A percentile compares a stretch with the other conserved stretches of the same genome.
Conservation (phyloP, 2,113 vertebrate genomes). For the Oryzias melastigma region DNA sequence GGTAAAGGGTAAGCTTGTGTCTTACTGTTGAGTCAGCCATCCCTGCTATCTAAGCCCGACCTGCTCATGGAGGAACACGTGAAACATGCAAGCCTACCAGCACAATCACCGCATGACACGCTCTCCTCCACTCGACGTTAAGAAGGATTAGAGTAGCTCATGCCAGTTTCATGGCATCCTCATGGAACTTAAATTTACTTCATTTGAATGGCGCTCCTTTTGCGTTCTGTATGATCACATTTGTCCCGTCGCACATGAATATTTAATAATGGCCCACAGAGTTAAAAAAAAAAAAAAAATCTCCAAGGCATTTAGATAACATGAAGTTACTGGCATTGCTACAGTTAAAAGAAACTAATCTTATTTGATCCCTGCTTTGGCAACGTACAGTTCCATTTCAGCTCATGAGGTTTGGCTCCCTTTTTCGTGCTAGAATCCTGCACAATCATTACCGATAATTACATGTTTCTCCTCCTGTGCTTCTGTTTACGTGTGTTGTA, state of each 20-base stretch:
- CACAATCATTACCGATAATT: conserved; percentile 70
- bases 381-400: conserved; percentile 31
- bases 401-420: conserved; percentile 48
- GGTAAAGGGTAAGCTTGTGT: conserved; percentile 16
- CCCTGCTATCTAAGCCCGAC: conserved; percentile 8
- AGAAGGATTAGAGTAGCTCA: conserved; percentile 40
- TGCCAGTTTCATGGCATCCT: conserved; percentile 59
- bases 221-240: conserved; percentile 50
- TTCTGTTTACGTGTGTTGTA: conserved; percentile 70
- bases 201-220: conserved; percentile 34
- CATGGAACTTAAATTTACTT: conserved; percentile 31
- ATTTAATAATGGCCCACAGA: conserved; percentile 56
- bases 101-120: conserved; percentile 52
- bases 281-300: conserved; percentile 36
- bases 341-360: conserved; percentile 17
- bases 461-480: conserved; percentile 59
- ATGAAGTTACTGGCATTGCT: conserved; percentile 30
- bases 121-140: conserved; percentile 48
- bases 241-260: conserved; percentile 59
- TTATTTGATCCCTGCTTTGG: conserved; percentile 23
- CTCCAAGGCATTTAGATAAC: conserved; percentile 11
- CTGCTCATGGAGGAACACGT: conserved; percentile 26
- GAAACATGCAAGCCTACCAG: conserved; percentile 27
- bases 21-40: conserved; percentile 23
- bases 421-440: conserved; percentile 43